phyloP scores from a whole-genome alignment of 2,113 vertebrate genomes.

The Pheucticus melanocephalus region DNA sequence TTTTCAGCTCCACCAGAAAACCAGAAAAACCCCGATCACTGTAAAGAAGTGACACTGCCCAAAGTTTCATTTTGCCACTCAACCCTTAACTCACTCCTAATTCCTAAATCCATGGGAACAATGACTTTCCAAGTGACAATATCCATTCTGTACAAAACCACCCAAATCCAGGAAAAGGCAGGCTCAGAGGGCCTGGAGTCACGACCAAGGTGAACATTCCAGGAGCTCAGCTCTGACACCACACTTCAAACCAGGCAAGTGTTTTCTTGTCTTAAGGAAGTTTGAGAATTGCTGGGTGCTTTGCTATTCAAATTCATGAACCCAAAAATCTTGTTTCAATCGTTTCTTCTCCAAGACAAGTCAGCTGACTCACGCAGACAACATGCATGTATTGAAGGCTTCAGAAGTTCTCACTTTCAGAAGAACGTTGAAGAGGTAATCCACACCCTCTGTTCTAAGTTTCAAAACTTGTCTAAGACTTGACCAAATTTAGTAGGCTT shows the following conservation, averaged over 20 bases:
- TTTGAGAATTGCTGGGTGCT: neutral
- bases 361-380: neutral
- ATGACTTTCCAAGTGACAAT: neutral
- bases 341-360: neutral
- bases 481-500: neutral
- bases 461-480: neutral
- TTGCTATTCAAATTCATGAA: neutral
- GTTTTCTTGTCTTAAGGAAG: neutral
- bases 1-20: neutral
- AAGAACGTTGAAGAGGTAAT: neutral
- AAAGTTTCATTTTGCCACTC: neutral
- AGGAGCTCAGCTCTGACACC: neutral
- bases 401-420: neutral
- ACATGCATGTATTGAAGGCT: fast-evolving
- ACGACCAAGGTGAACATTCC: neutral
- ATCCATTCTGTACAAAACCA: neutral
- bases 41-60: neutral
- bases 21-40: fast-evolving
- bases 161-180: neutral
- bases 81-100: neutral
- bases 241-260: fast-evolving
- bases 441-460: neutral
- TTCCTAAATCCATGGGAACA: neutral
- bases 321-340: neutral
- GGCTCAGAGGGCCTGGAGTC: neutral